Percentiles rank a stretch among this genome's conserved stretches.
phyloP scores from a whole-genome alignment of 2,797 vertebrate genomes.

The Falco peregrinus region DNA sequence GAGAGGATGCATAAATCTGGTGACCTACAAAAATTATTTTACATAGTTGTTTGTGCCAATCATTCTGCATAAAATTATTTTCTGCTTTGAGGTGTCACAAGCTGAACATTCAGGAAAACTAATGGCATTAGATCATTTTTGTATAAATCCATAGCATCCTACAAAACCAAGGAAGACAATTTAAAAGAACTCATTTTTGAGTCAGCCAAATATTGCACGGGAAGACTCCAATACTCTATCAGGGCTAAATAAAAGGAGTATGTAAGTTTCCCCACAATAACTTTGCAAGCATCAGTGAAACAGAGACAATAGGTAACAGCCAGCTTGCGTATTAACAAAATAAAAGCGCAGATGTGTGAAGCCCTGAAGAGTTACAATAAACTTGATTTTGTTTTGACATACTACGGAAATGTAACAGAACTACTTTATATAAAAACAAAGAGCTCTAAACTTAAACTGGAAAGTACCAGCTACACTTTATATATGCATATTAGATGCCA shows the following conservation, averaged over 20 bases:
- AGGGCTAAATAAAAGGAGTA: not conserved
- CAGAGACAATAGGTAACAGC: not conserved
- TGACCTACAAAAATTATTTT: not conserved
- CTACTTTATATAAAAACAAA: slow-evolving; percentile 23
- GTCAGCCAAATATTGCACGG: not conserved
- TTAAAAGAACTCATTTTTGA: not conserved
- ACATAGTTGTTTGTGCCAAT: not conserved
- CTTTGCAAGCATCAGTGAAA: not conserved
- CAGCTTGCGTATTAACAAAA: not conserved
- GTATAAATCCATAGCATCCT: not conserved
- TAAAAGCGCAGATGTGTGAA: not conserved
- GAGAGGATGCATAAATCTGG: not conserved
- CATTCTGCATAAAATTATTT: not conserved
- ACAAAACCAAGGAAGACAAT: not conserved
- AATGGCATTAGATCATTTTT: not conserved
- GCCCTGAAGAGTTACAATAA: not conserved
- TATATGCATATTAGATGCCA: slow-evolving; percentile 19
- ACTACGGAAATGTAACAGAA: not conserved
- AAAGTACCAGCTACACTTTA: slow-evolving; percentile 28
- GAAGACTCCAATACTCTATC: not conserved
- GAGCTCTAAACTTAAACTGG: not conserved
- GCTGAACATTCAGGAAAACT: not conserved
- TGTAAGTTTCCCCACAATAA: not conserved
- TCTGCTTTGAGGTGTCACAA: not conserved
- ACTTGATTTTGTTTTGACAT: not conserved